A percentile compares a stretch with the other conserved stretches of the same genome.
These are phyloP conservation scores for Circaetus gallicus DNA, from an alignment of 2,113 vertebrate genomes.

Conservation along the genomic window DNA sequence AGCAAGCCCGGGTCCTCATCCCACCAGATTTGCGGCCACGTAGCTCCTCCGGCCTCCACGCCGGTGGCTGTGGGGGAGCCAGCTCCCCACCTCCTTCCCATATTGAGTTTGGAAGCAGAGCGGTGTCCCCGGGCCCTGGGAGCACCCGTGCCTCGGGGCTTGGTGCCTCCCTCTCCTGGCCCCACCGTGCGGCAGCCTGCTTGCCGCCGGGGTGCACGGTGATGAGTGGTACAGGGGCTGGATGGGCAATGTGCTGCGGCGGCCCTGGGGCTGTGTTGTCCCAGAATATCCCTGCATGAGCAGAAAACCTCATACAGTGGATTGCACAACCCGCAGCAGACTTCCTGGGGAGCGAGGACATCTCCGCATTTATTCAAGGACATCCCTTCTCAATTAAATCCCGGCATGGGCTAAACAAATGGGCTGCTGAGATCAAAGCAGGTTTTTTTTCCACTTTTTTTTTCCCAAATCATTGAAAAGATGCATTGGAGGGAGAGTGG, in stretches of 20 bases:
- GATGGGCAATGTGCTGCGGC: background rate
- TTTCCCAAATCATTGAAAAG: background rate
- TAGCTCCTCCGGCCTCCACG: background rate
- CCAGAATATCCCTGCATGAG: background rate
- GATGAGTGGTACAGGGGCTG: background rate
- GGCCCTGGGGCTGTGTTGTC: background rate
- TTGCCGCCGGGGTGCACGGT: accelerated
- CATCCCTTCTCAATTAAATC: constrained; percentile 37
- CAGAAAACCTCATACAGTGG: background rate
- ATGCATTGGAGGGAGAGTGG: background rate
- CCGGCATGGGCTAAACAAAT: constrained; percentile 18
- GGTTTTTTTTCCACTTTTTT: background rate
- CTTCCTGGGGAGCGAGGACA: background rate
- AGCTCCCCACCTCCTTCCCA: accelerated
- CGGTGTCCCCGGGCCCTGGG: background rate
- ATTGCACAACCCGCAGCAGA: background rate
- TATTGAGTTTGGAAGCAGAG: background rate
- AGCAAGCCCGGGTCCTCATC: accelerated
- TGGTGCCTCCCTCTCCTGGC: accelerated
- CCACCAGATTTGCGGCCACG: accelerated
- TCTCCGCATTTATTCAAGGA: constrained; percentile 24
- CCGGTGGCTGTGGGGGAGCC: accelerated
- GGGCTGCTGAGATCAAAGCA: constrained; percentile 22
- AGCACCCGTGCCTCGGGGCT: accelerated
- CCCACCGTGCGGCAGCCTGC: accelerated